These are phyloP conservation scores for Hycleus cichorii DNA, from an alignment of 1,140 invertebrate genomes.

Conservation along the genomic window DNA sequence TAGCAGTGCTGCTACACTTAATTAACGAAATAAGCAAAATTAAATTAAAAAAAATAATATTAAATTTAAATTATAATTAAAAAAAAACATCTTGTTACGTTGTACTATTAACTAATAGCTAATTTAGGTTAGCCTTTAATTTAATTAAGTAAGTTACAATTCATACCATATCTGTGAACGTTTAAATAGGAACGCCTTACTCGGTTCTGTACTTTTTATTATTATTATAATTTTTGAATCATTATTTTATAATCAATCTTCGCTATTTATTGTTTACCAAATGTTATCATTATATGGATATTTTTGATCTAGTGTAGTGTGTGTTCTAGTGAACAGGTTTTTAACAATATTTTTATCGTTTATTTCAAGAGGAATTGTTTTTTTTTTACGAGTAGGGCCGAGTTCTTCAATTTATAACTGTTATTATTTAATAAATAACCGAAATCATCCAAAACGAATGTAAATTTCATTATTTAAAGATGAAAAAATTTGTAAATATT, in stretches of 20 bases:
- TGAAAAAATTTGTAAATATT: conserved; percentile 3
- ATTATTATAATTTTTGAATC: conserved; percentile 7
- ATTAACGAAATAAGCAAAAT: conserved; percentile 35
- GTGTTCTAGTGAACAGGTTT: conserved; percentile 28
- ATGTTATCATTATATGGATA: conserved; percentile 28
- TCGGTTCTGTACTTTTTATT: conserved; percentile 28
- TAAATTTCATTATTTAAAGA: neutral
- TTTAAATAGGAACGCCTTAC: conserved; percentile 30
- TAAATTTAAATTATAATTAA: neutral
- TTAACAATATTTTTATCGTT: conserved; percentile 21
- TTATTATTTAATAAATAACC: too few relatives aligned
- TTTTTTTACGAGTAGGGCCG: conserved; percentile 18
- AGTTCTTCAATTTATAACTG: conserved; percentile 7
- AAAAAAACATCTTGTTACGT: conserved; percentile 32
- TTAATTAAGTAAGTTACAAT: conserved; percentile 23
- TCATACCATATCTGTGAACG: conserved; percentile 38
- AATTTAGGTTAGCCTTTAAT: conserved; percentile 39
- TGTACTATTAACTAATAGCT: conserved; percentile 37
- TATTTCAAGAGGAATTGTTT: conserved; percentile 7
- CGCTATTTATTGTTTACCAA: conserved; percentile 34
- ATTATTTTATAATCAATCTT: conserved; percentile 22
- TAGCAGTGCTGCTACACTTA: conserved; percentile 39
- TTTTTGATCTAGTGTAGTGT: conserved; percentile 29
- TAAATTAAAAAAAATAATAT: neutral
- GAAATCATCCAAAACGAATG: too few relatives aligned